A percentile compares a stretch with the other conserved stretches of the same genome.
These are phyloP conservation scores for Acanthaster planci DNA, from an alignment of 35 echinoderm and acorn worm species.

Conservation along the genomic window DNA sequence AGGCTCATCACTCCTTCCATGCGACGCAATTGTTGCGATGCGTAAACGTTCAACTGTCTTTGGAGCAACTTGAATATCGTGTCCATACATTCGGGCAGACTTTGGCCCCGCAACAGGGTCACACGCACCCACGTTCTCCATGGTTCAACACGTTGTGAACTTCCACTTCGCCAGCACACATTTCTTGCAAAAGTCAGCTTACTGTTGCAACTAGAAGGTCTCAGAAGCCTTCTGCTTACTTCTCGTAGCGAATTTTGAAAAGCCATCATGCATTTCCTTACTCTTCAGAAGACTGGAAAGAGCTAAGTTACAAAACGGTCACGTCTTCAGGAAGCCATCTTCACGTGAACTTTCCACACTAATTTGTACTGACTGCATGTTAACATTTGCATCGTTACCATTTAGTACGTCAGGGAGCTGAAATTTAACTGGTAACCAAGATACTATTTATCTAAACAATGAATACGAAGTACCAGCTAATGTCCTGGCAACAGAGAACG, in stretches of 20 bases:
- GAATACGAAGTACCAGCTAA: neutral
- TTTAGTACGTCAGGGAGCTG: neutral
- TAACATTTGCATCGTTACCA: neutral
- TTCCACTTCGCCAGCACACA: neutral
- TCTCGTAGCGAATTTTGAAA: constrained; percentile 5
- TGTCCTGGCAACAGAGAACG: constrained; percentile 25
- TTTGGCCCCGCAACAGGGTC: constrained; percentile 9
- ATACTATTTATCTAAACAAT: neutral
- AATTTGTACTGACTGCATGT: neutral
- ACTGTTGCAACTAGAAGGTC: neutral
- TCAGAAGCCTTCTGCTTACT: constrained; percentile 15
- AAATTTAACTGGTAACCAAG: constrained; percentile 1
- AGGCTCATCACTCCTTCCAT: constrained; percentile 61
- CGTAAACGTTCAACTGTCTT: constrained; percentile 76
- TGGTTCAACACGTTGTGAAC: neutral
- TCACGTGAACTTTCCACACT: neutral
- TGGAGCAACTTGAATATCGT: constrained; percentile 50
- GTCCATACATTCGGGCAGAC: constrained; percentile 26
- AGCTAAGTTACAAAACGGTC: neutral
- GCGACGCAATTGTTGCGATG: constrained; percentile 65
- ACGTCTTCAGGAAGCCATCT: neutral
- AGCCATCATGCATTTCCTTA: neutral
- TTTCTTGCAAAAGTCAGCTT: constrained; percentile 14
- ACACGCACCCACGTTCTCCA: neutral
- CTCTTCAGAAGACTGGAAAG: neutral